Base-by-base conservation (phyloP, 37 sponge, comb jelly and placozoan species). In the Aphrocallistes beatrix region DNA sequence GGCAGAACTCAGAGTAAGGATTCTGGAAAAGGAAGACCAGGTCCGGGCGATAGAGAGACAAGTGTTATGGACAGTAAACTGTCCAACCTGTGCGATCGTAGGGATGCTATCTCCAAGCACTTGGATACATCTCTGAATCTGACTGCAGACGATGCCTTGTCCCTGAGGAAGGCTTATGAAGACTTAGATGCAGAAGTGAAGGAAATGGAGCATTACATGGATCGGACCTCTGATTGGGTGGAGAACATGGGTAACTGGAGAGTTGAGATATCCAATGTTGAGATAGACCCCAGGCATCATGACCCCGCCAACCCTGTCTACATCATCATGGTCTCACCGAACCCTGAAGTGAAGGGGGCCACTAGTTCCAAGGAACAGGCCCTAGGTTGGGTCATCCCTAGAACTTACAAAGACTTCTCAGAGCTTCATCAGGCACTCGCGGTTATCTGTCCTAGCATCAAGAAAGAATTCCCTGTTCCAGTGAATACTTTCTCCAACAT, bases 371-470 rank as follows among this genome's bases (percentile, higher is more conserved):
- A 28, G 21, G 75, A 30, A 32, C 75, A 60, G 75, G 75, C 75
- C 8, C 75, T 60, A 16, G 95, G 96, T 6, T 95, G 96, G 96
- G 94, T 92, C 0, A 75, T 95, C 0, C 83, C 86, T 32, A 47
- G 94, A 36, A 84, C 49, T 6, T 83, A 93, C 38, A 85, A 84
- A 0, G 93, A 95, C 40, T 95, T 95, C 87, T 82, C 91, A 23
- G 51, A 89, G 36, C 86, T 95, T 3, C 96, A 95, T 85, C 38
- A 51, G 16, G 90, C 86, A 39, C 83, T 95, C 0, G 39, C 81
- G 1, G 47, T 84, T 13, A 51, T 94, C 0, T 85, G 90, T 23
- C 85, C 88, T 17, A 19, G 85, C 23, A 83, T 91, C 23, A 47
- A 51, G 37, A 86, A 89, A 21, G 91, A 90, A 17, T 84, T 84